These are phyloP conservation scores for Myocastor coypus DNA, from an alignment of 2,113 vertebrate species.

Conservation along the genomic window DNA sequence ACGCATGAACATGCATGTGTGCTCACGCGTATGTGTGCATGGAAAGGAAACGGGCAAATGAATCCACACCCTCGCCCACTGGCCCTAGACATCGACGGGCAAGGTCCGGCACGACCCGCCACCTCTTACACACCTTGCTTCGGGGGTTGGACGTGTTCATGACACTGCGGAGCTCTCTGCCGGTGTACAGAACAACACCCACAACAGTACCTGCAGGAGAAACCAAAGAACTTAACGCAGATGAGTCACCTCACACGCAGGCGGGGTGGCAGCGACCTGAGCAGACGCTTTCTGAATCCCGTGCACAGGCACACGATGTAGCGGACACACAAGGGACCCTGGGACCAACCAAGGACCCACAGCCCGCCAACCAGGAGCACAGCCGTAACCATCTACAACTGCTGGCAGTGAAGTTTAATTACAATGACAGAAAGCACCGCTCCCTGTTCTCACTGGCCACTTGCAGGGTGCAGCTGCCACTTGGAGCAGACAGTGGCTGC, in stretches of 20 bases:
- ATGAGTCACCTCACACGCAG: rapidly evolving
- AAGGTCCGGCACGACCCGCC: rapidly evolving
- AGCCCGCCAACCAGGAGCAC: rapidly evolving
- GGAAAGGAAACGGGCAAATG: not conserved
- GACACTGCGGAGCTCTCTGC: slow-evolving; percentile 96
- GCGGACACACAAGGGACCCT: rapidly evolving
- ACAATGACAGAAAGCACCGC: rapidly evolving
- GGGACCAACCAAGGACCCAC: rapidly evolving
- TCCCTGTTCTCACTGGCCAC: not conserved
- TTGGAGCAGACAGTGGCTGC: rapidly evolving
- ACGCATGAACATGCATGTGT: rapidly evolving
- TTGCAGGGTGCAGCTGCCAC: not conserved
- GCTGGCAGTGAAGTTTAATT: too few relatives aligned
- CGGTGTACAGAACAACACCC: slow-evolving; percentile 98
- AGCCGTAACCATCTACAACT: rapidly evolving
- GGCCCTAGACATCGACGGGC: rapidly evolving
- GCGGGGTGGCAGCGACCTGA: rapidly evolving
- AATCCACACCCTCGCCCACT: not conserved
- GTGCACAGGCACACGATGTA: rapidly evolving
- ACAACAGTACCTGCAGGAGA: slow-evolving; percentile 92
- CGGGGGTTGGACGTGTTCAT: slow-evolving; percentile 98
- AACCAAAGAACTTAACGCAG: rapidly evolving
- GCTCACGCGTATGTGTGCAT: not conserved
- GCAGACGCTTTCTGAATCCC: rapidly evolving
- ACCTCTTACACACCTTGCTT: slow-evolving; percentile 91